phyloP scores from a whole-genome alignment of 2,113 vertebrate genomes.

The Silurus glanis region DNA sequence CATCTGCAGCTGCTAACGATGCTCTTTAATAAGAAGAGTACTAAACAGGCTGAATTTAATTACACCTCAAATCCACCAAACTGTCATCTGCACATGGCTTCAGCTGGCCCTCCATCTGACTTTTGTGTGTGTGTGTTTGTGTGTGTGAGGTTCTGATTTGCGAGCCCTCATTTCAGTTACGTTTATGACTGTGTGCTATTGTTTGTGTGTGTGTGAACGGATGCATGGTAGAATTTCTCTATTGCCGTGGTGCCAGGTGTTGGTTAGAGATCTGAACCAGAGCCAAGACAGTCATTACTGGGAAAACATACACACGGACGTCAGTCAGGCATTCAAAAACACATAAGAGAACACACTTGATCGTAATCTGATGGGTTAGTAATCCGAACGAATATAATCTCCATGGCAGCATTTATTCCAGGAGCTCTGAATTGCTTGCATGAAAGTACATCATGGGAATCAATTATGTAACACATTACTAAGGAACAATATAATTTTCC shows the following conservation, averaged over 20 bases:
- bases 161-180: slow-evolving; percentile 5
- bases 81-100: slow-evolving; percentile 40
- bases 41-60: slow-evolving; percentile 39
- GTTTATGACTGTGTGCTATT: slow-evolving; percentile 28
- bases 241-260: slow-evolving; percentile 18
- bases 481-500: not conserved
- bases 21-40: slow-evolving; percentile 31
- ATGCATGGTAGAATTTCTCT: not conserved
- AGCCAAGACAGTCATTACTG: slow-evolving; percentile 33
- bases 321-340: not conserved
- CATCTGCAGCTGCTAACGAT: not conserved
- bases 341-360: not conserved
- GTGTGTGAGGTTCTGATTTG: slow-evolving; percentile 21
- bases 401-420: slow-evolving; percentile 6
- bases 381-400: slow-evolving; percentile 43
- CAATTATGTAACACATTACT: not conserved
- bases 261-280: slow-evolving; percentile 23
- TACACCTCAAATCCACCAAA: slow-evolving; percentile 47
- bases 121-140: slow-evolving; percentile 12
- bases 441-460: not conserved
- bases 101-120: slow-evolving; percentile 32
- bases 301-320: not conserved
- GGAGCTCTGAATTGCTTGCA: not conserved
- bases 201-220: slow-evolving; percentile 18
- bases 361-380: slow-evolving; percentile 38